Conservation (phyloP, 2,113 vertebrate genomes). For the Gobiocypris rarus region DNA sequence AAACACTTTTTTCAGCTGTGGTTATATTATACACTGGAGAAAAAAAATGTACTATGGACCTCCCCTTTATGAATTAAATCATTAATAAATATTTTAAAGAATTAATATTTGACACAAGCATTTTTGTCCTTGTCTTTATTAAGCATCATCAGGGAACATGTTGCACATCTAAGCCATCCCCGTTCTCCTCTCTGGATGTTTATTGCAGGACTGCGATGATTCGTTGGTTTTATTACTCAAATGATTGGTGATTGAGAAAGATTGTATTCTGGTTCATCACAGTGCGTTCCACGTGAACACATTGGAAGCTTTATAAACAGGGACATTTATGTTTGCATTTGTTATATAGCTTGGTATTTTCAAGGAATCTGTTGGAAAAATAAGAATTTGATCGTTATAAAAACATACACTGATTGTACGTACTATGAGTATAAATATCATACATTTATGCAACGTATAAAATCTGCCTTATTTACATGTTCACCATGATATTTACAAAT, state of each 20-base stretch:
- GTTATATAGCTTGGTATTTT: constrained; percentile 15
- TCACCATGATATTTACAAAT: constrained; percentile 16
- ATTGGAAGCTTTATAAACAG: constrained; percentile 46
- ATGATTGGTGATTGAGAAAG: background rate
- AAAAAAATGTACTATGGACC: constrained; percentile 74
- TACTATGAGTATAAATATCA: constrained; percentile 53
- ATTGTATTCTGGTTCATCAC: constrained; percentile 39
- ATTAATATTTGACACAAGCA: constrained; percentile 75
- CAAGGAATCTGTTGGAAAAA: constrained; percentile 51
- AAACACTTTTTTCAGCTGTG: constrained; percentile 74
- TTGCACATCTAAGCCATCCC: background rate
- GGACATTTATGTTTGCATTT: constrained; percentile 38
- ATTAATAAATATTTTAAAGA: constrained; percentile 80
- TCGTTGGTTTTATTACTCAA: background rate
- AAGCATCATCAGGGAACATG: background rate
- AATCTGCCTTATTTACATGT: constrained; percentile 48
- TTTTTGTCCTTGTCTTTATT: constrained; percentile 62
- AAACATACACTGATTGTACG: constrained; percentile 42
- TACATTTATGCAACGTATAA: constrained; percentile 49
- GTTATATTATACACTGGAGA: constrained; percentile 82
- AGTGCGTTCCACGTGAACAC: constrained; percentile 51
- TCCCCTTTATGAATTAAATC: constrained; percentile 76
- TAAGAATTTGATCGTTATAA: constrained; percentile 59
- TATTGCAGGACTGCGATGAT: background rate
- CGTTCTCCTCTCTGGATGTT: background rate